These are phyloP conservation scores for Hedya salicella DNA, from an alignment of 2,888 invertebrate genomes.

Conservation along the genomic window DNA sequence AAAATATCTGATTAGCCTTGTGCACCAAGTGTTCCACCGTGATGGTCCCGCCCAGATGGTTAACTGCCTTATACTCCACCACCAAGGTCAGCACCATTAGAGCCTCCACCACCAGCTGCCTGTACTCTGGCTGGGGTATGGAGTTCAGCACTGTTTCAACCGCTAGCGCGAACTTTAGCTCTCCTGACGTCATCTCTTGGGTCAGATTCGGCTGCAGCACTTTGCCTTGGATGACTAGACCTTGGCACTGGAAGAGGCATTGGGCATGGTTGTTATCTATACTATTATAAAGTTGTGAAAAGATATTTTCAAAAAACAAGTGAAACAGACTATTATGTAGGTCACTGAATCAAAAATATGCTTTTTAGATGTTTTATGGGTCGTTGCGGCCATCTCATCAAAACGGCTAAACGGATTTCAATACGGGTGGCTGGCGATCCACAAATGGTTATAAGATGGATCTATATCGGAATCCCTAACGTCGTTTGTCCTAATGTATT, in stretches of 20 bases:
- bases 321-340: too few relatives aligned
- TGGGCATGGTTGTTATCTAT: not conserved
- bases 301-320: too few relatives aligned
- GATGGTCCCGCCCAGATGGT: constrained; percentile 91
- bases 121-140: constrained; percentile 99
- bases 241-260: constrained; percentile 88
- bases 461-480: too few relatives aligned
- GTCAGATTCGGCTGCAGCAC: constrained; percentile 96
- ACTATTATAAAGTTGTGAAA: too few relatives aligned
- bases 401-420: too few relatives aligned
- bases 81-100: constrained; percentile 97
- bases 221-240: constrained; percentile 96
- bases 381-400: too few relatives aligned
- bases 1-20: constrained; percentile 96
- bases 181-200: constrained; percentile 99
- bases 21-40: constrained; percentile 97
- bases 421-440: too few relatives aligned
- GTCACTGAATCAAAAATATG: too few relatives aligned
- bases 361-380: too few relatives aligned
- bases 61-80: constrained; percentile 93
- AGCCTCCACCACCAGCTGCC: constrained; percentile 98
- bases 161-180: constrained; percentile 98
- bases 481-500: too few relatives aligned
- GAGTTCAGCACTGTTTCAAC: constrained; percentile 98
- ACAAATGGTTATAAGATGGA: too few relatives aligned